These are phyloP conservation scores for Pseudomyrmex flavicornis DNA, from an alignment of 1,140 invertebrate genomes.

Conservation along the genomic window DNA sequence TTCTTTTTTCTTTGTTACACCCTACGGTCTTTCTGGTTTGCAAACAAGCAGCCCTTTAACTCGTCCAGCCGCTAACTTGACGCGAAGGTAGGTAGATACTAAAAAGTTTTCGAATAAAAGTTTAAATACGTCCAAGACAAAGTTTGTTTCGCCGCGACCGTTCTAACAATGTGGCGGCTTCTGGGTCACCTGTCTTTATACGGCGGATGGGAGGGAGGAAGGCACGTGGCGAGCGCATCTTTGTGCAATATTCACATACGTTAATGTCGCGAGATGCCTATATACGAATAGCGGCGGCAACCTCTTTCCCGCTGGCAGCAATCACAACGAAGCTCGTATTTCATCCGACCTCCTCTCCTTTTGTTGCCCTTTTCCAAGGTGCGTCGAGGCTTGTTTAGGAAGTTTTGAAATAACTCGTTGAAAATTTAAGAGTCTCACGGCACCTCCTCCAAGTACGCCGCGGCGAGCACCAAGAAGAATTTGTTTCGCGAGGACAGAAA, in stretches of 20 bases:
- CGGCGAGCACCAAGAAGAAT: slow-evolving; percentile 43
- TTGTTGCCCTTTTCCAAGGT: slow-evolving; percentile 38
- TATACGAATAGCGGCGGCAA: slow-evolving; percentile 25
- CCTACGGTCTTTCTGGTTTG: slow-evolving; percentile 52
- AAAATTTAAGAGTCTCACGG: slow-evolving; percentile 64
- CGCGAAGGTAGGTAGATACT: slow-evolving; percentile 61
- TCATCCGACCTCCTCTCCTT: slow-evolving; percentile 52
- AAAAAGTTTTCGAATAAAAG: slow-evolving; percentile 84
- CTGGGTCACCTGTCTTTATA: slow-evolving; percentile 75
- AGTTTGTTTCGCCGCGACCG: slow-evolving; percentile 75
- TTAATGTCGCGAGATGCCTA: not conserved
- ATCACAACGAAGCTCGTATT: slow-evolving; percentile 65
- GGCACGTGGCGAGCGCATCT: slow-evolving; percentile 47
- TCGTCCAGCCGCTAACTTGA: slow-evolving; percentile 37
- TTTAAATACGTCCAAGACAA: slow-evolving; percentile 81
- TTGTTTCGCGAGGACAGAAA: slow-evolving; percentile 33
- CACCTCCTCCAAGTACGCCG: slow-evolving; percentile 24
- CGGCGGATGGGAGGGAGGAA: slow-evolving; percentile 59
- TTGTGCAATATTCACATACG: not conserved
- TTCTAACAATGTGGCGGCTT: slow-evolving; percentile 76
- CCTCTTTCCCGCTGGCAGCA: slow-evolving; percentile 43
- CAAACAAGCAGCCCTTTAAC: slow-evolving; percentile 67
- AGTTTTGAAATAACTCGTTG: slow-evolving; percentile 65
- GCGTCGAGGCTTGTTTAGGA: slow-evolving; percentile 41
- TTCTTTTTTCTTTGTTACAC: slow-evolving; percentile 25